Evolutionary conservation across 2,888 invertebrate genomes (phyloP).

Genomic region (Tortricodes alternella): DNA sequence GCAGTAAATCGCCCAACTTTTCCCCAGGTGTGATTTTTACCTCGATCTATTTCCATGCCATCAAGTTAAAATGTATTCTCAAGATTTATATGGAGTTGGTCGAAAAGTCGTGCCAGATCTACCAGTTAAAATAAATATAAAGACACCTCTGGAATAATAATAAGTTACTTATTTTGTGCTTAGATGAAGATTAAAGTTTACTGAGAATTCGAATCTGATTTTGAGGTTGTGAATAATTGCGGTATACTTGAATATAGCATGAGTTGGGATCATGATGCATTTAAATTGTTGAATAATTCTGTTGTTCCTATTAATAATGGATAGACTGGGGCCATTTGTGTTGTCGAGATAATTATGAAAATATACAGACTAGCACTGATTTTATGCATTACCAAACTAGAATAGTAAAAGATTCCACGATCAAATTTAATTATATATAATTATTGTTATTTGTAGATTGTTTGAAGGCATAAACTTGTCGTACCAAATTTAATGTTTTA

Average conservation of each 20-base stretch:
- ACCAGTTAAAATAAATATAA: conserved; percentile 75
- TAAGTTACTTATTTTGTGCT: conserved; percentile 41
- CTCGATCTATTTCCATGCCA: conserved; percentile 37
- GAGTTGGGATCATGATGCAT: conserved; percentile 19
- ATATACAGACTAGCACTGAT: not conserved
- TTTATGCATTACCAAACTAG: no score
- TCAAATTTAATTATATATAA: no score
- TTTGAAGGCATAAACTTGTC: no score
- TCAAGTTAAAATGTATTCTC: conserved; percentile 47
- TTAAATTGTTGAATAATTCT: conserved; percentile 19
- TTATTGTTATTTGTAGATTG: no score
- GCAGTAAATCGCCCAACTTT: conserved; percentile 22
- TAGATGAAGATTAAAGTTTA: conserved; percentile 46
- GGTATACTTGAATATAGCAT: conserved; percentile 20
- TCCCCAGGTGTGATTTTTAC: conserved; percentile 30
- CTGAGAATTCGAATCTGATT: conserved; percentile 54
- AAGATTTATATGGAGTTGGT: conserved; percentile 66
- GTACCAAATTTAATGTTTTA: no score
- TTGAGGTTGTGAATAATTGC: conserved; percentile 49
- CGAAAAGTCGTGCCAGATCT: conserved; percentile 75
- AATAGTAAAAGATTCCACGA: no score
- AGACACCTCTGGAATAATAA: conserved; percentile 59
- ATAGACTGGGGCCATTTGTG: not conserved
- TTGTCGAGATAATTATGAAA: not conserved
- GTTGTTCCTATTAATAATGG: not conserved